Conservation (phyloP, 2,797 vertebrate species). For the Sandelia bainsii region DNA sequence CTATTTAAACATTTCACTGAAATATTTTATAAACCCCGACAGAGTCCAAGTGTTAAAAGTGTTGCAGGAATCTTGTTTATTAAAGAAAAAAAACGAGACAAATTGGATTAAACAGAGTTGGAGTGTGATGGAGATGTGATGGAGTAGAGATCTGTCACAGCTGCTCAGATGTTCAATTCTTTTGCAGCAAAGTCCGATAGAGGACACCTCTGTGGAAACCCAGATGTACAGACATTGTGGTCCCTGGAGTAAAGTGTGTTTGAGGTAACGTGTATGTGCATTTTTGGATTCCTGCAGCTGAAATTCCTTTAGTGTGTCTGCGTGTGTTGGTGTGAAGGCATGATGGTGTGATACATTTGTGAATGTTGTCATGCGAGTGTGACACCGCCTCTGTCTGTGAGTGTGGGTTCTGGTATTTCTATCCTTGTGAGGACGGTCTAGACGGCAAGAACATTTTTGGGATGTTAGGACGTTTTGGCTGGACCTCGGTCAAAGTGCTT, state of each 20-base stretch:
- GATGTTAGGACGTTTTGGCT: background rate
- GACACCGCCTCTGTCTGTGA: slow-evolving; percentile 53
- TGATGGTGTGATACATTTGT: slow-evolving; percentile 55
- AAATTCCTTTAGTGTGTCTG: slow-evolving; percentile 40
- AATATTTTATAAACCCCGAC: slow-evolving; percentile 29
- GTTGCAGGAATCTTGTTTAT: slow-evolving; percentile 27
- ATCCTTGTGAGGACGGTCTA: slow-evolving; percentile 10
- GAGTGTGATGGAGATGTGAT: slow-evolving; percentile 34
- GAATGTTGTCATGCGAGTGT: slow-evolving; percentile 60
- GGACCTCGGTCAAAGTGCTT: background rate
- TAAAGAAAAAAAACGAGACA: slow-evolving; percentile 11
- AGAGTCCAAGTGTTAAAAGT: slow-evolving; percentile 28
- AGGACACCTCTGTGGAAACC: slow-evolving; percentile 51
- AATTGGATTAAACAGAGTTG: slow-evolving; percentile 4
- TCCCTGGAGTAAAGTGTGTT: slow-evolving; percentile 41
- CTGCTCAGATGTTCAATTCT: slow-evolving; percentile 55
- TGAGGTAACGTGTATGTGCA: background rate
- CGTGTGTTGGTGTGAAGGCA: slow-evolving; percentile 42
- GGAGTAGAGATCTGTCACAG: slow-evolving; percentile 44
- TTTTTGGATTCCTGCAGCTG: slow-evolving; percentile 34
- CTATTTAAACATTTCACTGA: slow-evolving; percentile 5
- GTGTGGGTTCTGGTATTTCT: slow-evolving; percentile 12
- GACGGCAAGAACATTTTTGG: background rate
- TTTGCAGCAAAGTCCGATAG: slow-evolving; percentile 52
- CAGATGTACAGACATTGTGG: slow-evolving; percentile 37